Conservation (phyloP, 2,797 vertebrate species). For the Cryptoblepharus egeriae region DNA sequence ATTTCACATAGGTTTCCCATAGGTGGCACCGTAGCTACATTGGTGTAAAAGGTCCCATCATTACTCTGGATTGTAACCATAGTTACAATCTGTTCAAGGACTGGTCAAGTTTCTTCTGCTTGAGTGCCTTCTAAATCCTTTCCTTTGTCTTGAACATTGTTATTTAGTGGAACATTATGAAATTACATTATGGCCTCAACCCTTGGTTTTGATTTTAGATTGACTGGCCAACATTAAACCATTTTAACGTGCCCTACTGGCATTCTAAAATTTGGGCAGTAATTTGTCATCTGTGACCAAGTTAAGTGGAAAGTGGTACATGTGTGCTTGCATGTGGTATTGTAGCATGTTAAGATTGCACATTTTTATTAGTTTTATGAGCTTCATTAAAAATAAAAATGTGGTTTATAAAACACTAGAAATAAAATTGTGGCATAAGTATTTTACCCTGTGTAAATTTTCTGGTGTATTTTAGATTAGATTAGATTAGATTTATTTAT, state of each 20-base stretch:
- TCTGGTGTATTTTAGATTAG: neutral
- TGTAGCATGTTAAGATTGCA: neutral
- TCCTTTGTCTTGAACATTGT: neutral
- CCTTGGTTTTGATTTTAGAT: no score
- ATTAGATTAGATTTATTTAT: no score
- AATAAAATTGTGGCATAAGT: neutral
- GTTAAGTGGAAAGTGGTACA: neutral
- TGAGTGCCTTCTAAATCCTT: neutral
- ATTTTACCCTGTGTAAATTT: neutral
- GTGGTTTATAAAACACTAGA: neutral
- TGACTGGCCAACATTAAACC: no score
- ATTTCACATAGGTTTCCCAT: no score
- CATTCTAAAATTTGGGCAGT: neutral
- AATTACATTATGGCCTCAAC: neutral
- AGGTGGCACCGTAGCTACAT: no score
- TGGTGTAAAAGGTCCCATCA: no score
- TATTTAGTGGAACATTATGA: neutral
- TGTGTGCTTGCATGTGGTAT: neutral
- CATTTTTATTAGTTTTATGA: neutral
- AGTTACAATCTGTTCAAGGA: no score
- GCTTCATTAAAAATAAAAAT: neutral
- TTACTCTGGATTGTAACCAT: no score
- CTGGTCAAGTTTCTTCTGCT: neutral
- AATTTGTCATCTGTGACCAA: neutral
- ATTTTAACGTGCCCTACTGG: no score